These are phyloP conservation scores for Ancistrus triradiatus DNA, from an alignment of 2,113 vertebrate genomes.

Conservation along the genomic window DNA sequence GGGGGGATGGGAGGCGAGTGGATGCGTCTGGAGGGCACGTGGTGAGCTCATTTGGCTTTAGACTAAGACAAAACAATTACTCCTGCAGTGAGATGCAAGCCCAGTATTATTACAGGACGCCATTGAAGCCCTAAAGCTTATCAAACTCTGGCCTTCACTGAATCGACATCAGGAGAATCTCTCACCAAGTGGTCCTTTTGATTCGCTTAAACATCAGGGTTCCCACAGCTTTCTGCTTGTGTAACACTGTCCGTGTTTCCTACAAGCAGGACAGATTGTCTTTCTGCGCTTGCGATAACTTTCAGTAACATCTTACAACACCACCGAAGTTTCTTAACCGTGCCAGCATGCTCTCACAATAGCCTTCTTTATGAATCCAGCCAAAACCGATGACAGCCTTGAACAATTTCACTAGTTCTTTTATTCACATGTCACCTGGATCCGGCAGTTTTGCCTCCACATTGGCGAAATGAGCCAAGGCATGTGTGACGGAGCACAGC, in stretches of 20 bases:
- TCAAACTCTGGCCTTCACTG: background rate
- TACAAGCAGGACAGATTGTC: no score
- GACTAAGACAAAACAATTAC: slow-evolving; percentile 24
- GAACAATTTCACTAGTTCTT: background rate
- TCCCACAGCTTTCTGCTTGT: slow-evolving; percentile 14
- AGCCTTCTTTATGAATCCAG: slow-evolving; percentile 7
- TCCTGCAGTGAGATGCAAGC: slow-evolving; percentile 3
- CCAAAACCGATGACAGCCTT: background rate
- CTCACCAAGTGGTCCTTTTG: background rate
- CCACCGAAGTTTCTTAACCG: no score
- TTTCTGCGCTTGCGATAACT: no score
- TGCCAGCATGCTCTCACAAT: slow-evolving; percentile 11
- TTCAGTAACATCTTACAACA: no score
- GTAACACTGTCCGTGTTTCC: no score
- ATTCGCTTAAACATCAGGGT: background rate
- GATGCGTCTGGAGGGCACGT: slow-evolving; percentile 35
- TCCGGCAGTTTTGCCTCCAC: background rate
- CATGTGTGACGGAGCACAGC: slow-evolving; percentile 11
- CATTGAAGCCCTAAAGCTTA: slow-evolving; percentile 1
- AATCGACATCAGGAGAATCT: background rate
- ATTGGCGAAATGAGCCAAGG: background rate
- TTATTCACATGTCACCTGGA: slow-evolving; percentile 13
- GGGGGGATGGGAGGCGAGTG: slow-evolving; percentile 16
- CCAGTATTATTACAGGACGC: no score
- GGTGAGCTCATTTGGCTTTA: slow-evolving; percentile 37